Evolutionary conservation across 2,797 vertebrate genomes (phyloP).

Genomic region (Heliangelus exortis): DNA sequence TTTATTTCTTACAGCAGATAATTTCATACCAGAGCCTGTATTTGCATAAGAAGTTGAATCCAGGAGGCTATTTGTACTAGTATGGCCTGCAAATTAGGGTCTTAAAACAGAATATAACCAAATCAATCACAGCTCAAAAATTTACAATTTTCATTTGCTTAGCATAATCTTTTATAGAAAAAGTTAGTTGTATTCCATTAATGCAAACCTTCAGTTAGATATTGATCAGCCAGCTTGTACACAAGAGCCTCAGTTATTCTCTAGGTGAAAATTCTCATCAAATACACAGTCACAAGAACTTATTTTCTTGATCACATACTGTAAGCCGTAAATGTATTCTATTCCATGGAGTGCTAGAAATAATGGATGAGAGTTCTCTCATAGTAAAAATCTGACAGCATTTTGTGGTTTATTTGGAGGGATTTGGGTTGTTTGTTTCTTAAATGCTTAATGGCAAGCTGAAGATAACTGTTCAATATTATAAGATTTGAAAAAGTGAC

Average conservation of each 20-base stretch:
- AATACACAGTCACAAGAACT: neutral
- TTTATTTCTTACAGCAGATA: too few species aligned
- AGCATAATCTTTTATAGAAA: neutral
- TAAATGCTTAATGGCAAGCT: neutral
- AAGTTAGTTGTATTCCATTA: neutral
- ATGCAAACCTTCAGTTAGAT: neutral
- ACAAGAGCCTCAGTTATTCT: neutral
- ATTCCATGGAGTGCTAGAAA: neutral
- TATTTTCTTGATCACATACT: neutral
- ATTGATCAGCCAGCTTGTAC: neutral
- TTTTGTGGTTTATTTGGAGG: conserved; percentile 2
- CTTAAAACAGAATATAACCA: neutral
- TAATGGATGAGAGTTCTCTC: neutral
- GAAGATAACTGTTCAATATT: neutral
- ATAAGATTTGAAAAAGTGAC: neutral
- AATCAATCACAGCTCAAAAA: conserved; percentile 7
- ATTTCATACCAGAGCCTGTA: too few species aligned
- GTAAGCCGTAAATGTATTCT: neutral
- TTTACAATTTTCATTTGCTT: neutral
- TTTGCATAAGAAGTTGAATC: too few species aligned
- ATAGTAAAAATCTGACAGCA: neutral
- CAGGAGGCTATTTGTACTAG: too few species aligned
- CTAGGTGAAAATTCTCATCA: neutral
- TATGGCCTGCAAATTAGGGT: neutral
- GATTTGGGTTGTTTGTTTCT: neutral